Conservation (phyloP, 2,113 vertebrate species). For the Myiopsitta monachus region DNA sequence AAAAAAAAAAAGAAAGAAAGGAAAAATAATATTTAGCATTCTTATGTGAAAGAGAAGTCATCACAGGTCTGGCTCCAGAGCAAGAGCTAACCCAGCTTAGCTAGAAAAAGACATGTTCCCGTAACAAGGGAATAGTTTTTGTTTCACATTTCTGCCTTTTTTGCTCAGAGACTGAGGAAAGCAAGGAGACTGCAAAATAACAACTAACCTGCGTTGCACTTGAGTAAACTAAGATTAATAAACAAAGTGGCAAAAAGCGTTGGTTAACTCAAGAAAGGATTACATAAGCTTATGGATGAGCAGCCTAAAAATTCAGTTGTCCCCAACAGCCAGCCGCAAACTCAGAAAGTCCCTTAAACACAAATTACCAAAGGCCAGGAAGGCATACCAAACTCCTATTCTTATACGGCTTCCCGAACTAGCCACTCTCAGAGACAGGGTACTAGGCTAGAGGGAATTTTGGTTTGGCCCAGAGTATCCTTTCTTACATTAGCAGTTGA, state of each 20-base stretch:
- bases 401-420: background rate
- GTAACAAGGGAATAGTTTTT: background rate
- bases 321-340: background rate
- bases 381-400: conserved; percentile 19
- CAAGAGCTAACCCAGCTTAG: background rate
- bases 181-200: background rate
- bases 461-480: conserved; percentile 39
- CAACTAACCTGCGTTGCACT: conserved; percentile 44
- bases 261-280: background rate
- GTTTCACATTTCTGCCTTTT: conserved; percentile 15
- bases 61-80: conserved; percentile 22
- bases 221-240: conserved; percentile 40
- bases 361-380: background rate
- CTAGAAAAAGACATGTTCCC: background rate
- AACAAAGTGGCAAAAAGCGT: background rate
- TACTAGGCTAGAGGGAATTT: conserved; percentile 50
- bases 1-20: background rate
- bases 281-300: background rate
- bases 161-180: background rate
- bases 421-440: conserved; percentile 29
- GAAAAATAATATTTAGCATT: conserved; percentile 21
- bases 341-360: conserved; percentile 53
- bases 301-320: background rate
- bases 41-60: conserved; percentile 2
- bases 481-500: background rate